Evolutionary conservation across 2,888 invertebrate species (phyloP).

Genomic region (Drosophila hamatofila): DNA sequence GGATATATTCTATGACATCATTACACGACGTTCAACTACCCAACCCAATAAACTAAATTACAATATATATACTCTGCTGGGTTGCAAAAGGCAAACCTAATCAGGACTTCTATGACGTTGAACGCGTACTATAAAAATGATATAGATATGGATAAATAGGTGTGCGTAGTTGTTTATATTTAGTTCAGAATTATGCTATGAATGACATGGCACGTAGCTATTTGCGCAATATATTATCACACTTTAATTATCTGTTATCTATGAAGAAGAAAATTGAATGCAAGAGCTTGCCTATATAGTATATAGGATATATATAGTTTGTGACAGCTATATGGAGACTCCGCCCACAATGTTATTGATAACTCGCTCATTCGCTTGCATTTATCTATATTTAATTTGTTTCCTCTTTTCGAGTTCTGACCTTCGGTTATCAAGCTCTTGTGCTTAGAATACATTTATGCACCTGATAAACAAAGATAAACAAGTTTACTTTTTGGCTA

Average conservation of each 20-base stretch:
- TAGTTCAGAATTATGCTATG: constrained; percentile 45
- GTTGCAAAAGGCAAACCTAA: background rate
- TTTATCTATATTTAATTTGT: constrained; percentile 3
- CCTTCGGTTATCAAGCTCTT: background rate
- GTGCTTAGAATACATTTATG: constrained; percentile 3
- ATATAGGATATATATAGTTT: background rate
- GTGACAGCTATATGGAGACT: constrained; percentile 1
- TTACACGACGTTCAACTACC: background rate
- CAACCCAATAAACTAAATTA: background rate
- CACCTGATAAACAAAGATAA: background rate
- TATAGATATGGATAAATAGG: constrained; percentile 7
- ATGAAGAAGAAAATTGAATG: constrained; percentile 25
- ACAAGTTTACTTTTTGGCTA: constrained; percentile 13
- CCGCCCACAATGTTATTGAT: background rate
- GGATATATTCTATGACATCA: constrained; percentile 3
- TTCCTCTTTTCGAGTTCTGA: background rate
- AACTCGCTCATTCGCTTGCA: background rate
- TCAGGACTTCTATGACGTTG: background rate
- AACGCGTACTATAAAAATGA: background rate
- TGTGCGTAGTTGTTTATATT: constrained; percentile 28
- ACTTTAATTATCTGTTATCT: constrained; percentile 53
- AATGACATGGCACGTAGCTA: constrained; percentile 41
- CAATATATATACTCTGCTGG: constrained; percentile 4
- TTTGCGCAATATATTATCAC: constrained; percentile 54
- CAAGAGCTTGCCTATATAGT: background rate